Conservation (phyloP, 2,797 vertebrate genomes). For the Vespertilio murinus region DNA sequence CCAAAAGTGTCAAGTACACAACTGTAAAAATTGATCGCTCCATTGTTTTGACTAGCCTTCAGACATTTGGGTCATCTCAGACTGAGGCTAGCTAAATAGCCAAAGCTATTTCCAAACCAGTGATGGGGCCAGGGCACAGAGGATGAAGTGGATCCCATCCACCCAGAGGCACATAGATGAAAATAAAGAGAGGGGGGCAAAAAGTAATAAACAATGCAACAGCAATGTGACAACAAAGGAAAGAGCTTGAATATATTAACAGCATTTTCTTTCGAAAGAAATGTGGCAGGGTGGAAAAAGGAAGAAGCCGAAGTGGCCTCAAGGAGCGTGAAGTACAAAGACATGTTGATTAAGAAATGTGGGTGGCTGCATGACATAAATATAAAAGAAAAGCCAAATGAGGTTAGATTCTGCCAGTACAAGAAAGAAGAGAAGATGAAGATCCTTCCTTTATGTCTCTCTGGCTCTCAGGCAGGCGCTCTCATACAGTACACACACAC, state of each 20-base stretch:
- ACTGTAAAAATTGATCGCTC: neutral
- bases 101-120: neutral
- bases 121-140: neutral
- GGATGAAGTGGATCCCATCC: neutral
- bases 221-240: neutral
- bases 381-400: neutral
- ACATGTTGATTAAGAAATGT: neutral
- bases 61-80: neutral
- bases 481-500: too few species aligned
- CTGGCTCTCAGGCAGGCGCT: neutral
- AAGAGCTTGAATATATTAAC: neutral
- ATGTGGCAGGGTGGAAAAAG: neutral
- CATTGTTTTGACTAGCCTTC: neutral
- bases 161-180: neutral
- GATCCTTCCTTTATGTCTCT: neutral
- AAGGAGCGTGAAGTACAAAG: neutral
- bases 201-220: neutral
- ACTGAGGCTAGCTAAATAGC: neutral
- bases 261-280: neutral
- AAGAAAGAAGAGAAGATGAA: neutral
- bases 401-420: neutral
- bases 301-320: slow-evolving; percentile 15
- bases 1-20: neutral
- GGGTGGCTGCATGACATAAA: neutral
- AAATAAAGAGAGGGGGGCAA: neutral